Conservation (phyloP, 2,888 invertebrate species). For the Apamea anceps region DNA sequence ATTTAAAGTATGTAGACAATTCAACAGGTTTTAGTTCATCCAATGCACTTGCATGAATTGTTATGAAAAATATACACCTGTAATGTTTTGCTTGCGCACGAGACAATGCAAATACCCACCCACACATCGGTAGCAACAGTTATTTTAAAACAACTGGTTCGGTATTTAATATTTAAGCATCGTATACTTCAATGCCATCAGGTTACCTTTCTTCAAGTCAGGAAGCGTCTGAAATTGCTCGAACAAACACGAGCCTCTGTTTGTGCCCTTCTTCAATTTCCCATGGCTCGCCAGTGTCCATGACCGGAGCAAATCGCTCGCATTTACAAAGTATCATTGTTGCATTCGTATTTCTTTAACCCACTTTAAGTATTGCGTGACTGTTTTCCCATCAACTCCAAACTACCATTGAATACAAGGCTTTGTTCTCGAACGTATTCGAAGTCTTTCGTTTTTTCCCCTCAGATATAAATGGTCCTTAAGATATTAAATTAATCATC, state of each 20-base stretch:
- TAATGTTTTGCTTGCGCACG: conserved; percentile 45
- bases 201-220: conserved; percentile 44
- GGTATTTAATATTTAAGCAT: conserved; percentile 51
- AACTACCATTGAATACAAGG: conserved; percentile 45
- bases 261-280: conserved; percentile 46
- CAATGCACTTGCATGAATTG: conserved; percentile 27
- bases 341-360: conserved; percentile 69
- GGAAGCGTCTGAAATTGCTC: conserved; percentile 33
- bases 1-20: conserved; percentile 6
- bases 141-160: conserved; percentile 55
- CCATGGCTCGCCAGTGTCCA: conserved; percentile 62
- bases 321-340: conserved; percentile 63
- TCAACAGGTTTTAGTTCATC: conserved; percentile 21
- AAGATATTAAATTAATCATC: background rate
- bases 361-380: conserved; percentile 68
- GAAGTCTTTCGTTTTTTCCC: conserved; percentile 13
- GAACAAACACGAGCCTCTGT: background rate
- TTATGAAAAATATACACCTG: conserved; percentile 46
- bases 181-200: conserved; percentile 54
- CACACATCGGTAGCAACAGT: conserved; percentile 15
- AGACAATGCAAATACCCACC: conserved; percentile 39
- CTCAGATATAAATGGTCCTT: conserved; percentile 3
- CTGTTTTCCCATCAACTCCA: conserved; percentile 62
- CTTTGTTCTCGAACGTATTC: conserved; percentile 42
- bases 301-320: conserved; percentile 69